Conservation (phyloP, 2,113 vertebrate species). For the Platycercus adscitus region DNA sequence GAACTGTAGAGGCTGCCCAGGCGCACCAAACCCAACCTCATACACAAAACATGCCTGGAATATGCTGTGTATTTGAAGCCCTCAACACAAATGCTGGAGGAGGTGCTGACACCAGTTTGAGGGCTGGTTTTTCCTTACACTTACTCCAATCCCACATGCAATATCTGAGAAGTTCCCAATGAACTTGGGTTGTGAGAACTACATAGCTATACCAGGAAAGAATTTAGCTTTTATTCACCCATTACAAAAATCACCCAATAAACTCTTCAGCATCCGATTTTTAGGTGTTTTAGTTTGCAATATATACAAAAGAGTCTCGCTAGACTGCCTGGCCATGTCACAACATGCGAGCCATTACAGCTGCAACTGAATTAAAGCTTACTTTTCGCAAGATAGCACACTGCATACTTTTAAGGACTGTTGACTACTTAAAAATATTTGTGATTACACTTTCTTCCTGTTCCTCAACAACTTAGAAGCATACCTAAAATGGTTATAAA, state of each 20-base stretch:
- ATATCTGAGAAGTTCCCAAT: neutral
- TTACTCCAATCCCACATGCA: neutral
- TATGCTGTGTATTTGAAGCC: neutral
- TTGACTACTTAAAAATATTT: neutral
- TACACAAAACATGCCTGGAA: neutral
- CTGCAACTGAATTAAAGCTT: neutral
- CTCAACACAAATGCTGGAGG: neutral
- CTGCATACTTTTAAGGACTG: neutral
- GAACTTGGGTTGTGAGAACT: neutral
- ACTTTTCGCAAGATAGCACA: neutral
- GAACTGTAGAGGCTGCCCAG: neutral
- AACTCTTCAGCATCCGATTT: neutral
- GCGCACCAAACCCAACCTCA: neutral
- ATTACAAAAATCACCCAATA: neutral
- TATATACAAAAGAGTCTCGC: neutral
- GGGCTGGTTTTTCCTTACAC: neutral
- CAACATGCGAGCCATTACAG: neutral
- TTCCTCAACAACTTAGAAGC: neutral
- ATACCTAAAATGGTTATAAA: neutral
- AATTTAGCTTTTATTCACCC: neutral
- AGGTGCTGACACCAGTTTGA: neutral
- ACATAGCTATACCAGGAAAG: rapidly evolving
- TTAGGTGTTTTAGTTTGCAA: neutral
- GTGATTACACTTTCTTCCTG: neutral
- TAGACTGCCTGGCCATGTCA: neutral